A percentile compares a stretch with the other conserved stretches of the same genome.
These are phyloP conservation scores for Hypotaenidia philippensis DNA, from an alignment of 2,797 vertebrate species.

Conservation along the genomic window DNA sequence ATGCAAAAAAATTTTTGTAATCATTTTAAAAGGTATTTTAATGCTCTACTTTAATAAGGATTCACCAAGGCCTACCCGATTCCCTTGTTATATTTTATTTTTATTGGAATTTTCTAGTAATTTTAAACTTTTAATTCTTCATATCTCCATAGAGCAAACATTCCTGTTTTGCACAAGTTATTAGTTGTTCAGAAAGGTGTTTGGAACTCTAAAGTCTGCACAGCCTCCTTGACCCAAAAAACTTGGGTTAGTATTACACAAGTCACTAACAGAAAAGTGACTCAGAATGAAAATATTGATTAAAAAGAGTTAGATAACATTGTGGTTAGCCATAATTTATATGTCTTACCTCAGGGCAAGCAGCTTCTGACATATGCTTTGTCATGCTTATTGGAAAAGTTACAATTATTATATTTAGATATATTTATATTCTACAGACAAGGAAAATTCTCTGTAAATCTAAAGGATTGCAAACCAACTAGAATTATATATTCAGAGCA, in stretches of 20 bases:
- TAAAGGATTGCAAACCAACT: background rate
- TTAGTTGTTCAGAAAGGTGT: background rate
- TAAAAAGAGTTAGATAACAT: background rate
- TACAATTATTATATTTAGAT: background rate
- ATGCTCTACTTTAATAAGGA: background rate
- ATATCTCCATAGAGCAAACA: background rate
- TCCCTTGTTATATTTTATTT: background rate
- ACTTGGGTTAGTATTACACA: background rate
- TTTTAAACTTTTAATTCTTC: background rate
- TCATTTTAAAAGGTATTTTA: background rate
- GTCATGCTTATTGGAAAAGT: background rate
- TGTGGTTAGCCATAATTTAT: background rate
- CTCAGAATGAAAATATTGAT: background rate
- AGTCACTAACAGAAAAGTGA: background rate
- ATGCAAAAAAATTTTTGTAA: background rate
- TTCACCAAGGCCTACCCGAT: background rate
- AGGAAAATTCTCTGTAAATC: background rate
- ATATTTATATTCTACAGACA: background rate
- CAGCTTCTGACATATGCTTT: background rate
- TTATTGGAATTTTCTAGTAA: background rate
- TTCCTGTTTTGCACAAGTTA: background rate
- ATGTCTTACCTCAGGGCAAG: background rate
- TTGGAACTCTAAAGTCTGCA: background rate
- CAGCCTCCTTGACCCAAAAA: background rate
- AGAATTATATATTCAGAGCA: background rate